Conservation (phyloP, 1,140 invertebrate species). For the Portunus trituberculatus region DNA sequence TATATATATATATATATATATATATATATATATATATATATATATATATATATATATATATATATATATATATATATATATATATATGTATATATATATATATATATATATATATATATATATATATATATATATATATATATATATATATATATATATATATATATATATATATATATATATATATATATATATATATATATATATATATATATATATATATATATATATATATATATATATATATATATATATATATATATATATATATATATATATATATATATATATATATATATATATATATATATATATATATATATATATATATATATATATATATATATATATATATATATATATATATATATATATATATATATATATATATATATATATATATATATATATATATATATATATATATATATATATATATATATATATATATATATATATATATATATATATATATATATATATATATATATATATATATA, state of each 20-base stretch:
- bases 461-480: conserved; percentile 51
- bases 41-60: not conserved
- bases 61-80: not conserved
- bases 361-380: conserved; percentile 9
- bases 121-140: not conserved
- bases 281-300: too few relatives aligned
- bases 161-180: not conserved
- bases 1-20: not conserved
- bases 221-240: not conserved
- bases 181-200: not conserved
- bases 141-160: not conserved
- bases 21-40: not conserved
- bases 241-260: not conserved
- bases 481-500: conserved; percentile 51
- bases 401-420: conserved; percentile 44
- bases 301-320: too few relatives aligned
- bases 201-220: not conserved
- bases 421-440: conserved; percentile 51
- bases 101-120: not conserved
- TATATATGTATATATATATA: not conserved
- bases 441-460: conserved; percentile 51
- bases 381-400: conserved; percentile 9
- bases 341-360: conserved; percentile 9
- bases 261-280: not conserved
- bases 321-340: not conserved